phyloP scores from a whole-genome alignment of 2,113 vertebrate genomes.

The Notothenia rossii region DNA sequence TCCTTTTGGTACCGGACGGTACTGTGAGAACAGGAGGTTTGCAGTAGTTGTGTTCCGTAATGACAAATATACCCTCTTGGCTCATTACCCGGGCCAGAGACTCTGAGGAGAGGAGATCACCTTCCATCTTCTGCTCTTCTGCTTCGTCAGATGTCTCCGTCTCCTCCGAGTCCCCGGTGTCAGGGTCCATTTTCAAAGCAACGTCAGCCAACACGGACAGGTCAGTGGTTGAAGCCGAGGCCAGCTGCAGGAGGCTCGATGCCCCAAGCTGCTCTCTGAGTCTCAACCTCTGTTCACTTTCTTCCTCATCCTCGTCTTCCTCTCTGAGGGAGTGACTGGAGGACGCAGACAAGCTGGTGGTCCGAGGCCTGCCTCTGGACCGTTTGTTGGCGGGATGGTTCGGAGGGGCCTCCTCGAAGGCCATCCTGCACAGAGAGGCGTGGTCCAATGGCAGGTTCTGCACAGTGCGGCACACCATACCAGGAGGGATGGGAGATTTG shows the following conservation, averaged over 20 bases:
- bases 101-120: constrained; percentile 65
- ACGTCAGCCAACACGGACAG: constrained; percentile 88
- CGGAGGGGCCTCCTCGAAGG: constrained; percentile 77
- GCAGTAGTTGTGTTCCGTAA: constrained; percentile 92
- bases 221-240: constrained; percentile 81
- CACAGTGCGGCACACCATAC: constrained; percentile 88
- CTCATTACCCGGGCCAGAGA: constrained; percentile 59
- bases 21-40: constrained; percentile 74
- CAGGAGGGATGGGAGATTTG: constrained; percentile 57
- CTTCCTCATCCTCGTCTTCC: constrained; percentile 82
- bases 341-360: constrained; percentile 67
- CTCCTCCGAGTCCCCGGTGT: constrained; percentile 86
- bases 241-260: constrained; percentile 84
- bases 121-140: constrained; percentile 85
- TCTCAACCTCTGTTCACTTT: constrained; percentile 72
- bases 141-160: constrained; percentile 88
- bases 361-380: constrained; percentile 75
- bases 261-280: constrained; percentile 84
- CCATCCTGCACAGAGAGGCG: constrained; percentile 89
- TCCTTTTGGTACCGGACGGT: constrained; percentile 58
- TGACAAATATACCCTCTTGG: constrained; percentile 77
- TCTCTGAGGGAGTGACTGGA: constrained; percentile 74
- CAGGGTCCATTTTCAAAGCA: constrained; percentile 87
- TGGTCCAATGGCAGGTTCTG: constrained; percentile 92
- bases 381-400: constrained; percentile 66